phyloP scores from a whole-genome alignment of 1,140 invertebrate genomes.

The Calliopsis andreniformis region DNA sequence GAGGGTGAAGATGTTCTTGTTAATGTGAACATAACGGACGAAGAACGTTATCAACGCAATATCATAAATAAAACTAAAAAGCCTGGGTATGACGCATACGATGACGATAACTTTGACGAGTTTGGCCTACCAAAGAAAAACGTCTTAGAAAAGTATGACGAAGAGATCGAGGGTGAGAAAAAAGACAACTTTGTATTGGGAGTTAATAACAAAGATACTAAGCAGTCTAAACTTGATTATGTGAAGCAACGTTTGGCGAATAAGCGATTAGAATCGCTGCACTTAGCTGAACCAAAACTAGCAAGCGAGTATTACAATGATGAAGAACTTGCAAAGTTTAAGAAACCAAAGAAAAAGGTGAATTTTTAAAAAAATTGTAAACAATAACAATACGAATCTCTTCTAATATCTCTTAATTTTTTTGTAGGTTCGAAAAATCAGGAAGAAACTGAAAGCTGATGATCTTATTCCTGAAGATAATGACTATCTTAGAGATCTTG shows the following conservation, averaged over 20 bases:
- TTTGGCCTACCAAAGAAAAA: conserved; percentile 88
- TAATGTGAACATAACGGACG: conserved; percentile 97
- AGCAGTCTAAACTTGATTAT: conserved; percentile 79
- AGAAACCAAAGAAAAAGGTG: conserved; percentile 96
- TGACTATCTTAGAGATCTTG: conserved; percentile 82
- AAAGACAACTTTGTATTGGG: conserved; percentile 92
- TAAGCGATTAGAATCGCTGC: conserved; percentile 88
- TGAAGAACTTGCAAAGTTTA: conserved; percentile 92
- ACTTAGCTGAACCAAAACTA: conserved; percentile 85
- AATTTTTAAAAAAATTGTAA: conserved; percentile 54
- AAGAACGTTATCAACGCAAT: conserved; percentile 95
- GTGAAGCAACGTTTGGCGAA: conserved; percentile 84
- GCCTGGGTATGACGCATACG: conserved; percentile 91
- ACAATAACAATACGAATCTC: too few species aligned
- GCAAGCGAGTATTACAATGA: conserved; percentile 95
- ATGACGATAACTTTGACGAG: conserved; percentile 93
- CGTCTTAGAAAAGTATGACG: conserved; percentile 95
- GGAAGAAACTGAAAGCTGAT: conserved; percentile 83
- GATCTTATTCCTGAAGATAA: conserved; percentile 81
- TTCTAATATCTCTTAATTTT: conserved; percentile 5
- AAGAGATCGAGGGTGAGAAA: conserved; percentile 93
- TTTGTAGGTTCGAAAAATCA: conserved; percentile 78
- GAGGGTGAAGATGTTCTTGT: conserved; percentile 94
- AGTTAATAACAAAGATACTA: conserved; percentile 79
- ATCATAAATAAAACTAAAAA: conserved; percentile 92